Base-by-base conservation (phyloP, 1,140 invertebrate species). In the Polyergus mexicanus region DNA sequence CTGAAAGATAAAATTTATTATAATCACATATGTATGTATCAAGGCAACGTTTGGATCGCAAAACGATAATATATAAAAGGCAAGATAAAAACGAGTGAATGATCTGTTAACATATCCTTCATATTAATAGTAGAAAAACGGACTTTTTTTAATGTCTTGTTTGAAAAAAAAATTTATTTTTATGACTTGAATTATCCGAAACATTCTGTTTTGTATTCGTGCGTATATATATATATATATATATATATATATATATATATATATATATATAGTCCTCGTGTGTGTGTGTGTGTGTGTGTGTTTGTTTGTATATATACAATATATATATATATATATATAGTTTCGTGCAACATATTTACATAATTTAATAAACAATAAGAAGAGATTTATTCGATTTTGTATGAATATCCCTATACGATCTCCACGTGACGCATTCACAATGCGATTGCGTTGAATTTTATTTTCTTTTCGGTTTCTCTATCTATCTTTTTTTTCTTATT, bases 1-100 rank as follows among this genome's bases (percentile, higher is more conserved):
- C 93, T 94, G 35, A 11, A 92, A 92, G 11, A 51, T 72, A 28
- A n/a, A 11, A 60, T 69, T 41, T 35, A 74, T 69, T 41, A 10
- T 7, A 41, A 69, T 35, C 19, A n/a, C 8, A 32, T 32, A 32
- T 28, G 25, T 32, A 19, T 19, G 47, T 1, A 7, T 35, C 25
- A 28, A 71, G 4, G 13, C 13, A 22, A 60, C 22, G 8, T 10
- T 25, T 44, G 13, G n/a, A 25, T 44, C 11, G 13, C n/a, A 13
- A 13, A 35, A 68, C 2, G 3, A 13, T n/a, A n/a, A 16, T 16
- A 11, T 35, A 19, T 72, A 35, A 74, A 47, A 41, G n/a, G 2
- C 22, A 38, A 1, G 3, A 44, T 8, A 47, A 3, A 69, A n/a
- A 65, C 32, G 28, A 66, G 1, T 41, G 16, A 66, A 68, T 25